A percentile compares a stretch with the other conserved stretches of the same genome.
phyloP scores from a whole-genome alignment of 2,113 vertebrate species.

The Struthidea cinerea region DNA sequence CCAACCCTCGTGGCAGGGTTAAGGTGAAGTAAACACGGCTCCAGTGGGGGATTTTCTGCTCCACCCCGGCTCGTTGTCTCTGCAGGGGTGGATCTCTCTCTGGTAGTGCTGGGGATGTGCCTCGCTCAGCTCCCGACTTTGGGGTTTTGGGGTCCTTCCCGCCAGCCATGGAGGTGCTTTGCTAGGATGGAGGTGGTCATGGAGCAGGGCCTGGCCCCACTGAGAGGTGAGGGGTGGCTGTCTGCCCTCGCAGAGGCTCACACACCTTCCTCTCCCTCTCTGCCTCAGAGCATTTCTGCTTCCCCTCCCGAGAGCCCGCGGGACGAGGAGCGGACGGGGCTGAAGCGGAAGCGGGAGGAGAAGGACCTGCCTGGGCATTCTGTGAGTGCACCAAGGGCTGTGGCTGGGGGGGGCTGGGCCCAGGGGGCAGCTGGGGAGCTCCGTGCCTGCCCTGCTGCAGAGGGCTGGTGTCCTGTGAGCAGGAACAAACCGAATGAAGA shows the following conservation, averaged over 20 bases:
- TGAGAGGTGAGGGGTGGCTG: background rate
- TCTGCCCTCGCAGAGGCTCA: background rate
- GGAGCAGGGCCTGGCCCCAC: background rate
- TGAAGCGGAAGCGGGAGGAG: background rate
- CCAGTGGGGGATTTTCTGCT: background rate
- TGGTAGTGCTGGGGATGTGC: background rate
- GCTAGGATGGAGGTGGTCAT: background rate
- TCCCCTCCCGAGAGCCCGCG: conserved; percentile 61
- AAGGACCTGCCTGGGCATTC: background rate
- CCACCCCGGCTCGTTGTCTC: background rate
- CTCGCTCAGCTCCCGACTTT: accelerated
- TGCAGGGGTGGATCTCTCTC: background rate
- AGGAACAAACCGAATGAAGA: background rate
- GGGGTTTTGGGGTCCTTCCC: background rate
- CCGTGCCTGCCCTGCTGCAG: background rate
- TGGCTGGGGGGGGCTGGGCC: accelerated
- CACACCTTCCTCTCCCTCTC: background rate
- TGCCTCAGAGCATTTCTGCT: conserved; percentile 52
- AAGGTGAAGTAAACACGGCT: background rate
- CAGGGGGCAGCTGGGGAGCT: background rate
- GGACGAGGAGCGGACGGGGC: conserved; percentile 2
- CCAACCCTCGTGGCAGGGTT: background rate
- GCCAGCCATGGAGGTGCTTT: background rate
- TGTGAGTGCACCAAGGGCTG: background rate
- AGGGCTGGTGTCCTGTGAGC: background rate